These are phyloP conservation scores for Sigmodon hispidus DNA, from an alignment of 2,113 vertebrate genomes.

Conservation along the genomic window DNA sequence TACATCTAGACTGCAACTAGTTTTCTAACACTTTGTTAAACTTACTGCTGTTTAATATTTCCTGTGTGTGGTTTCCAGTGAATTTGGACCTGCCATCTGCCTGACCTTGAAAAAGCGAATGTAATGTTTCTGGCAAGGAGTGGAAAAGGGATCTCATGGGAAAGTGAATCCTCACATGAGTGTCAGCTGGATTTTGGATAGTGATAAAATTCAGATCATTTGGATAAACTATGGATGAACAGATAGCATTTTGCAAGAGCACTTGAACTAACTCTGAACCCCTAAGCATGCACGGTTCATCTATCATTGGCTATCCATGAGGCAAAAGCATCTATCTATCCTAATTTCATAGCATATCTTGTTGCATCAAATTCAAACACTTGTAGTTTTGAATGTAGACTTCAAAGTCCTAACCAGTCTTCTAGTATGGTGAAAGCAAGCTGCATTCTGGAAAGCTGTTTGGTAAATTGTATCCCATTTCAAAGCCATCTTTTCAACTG, in stretches of 20 bases:
- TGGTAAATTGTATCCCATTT: conserved; percentile 54
- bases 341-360: conserved; percentile 73
- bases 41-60: background rate
- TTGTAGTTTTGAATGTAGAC: conserved; percentile 54
- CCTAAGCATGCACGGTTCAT: conserved; percentile 58
- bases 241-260: conserved; percentile 65
- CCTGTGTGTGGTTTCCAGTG: conserved; percentile 44
- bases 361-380: conserved; percentile 61
- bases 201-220: conserved; percentile 66
- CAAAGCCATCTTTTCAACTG: conserved; percentile 58
- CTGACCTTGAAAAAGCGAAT: conserved; percentile 49
- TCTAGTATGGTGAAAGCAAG: conserved; percentile 8
- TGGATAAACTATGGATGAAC: conserved; percentile 67
- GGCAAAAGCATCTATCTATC: conserved; percentile 20
- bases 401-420: conserved; percentile 54
- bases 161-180: conserved; percentile 70
- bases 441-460: conserved; percentile 31
- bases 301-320: conserved; percentile 54
- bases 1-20: background rate
- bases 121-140: conserved; percentile 54
- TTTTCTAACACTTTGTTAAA: background rate
- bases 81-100: conserved; percentile 11
- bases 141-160: conserved; percentile 68
- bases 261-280: conserved; percentile 69
- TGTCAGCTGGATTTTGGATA: conserved; percentile 64